phyloP scores from a whole-genome alignment of 2,888 invertebrate genomes.

The Noctua janthina region DNA sequence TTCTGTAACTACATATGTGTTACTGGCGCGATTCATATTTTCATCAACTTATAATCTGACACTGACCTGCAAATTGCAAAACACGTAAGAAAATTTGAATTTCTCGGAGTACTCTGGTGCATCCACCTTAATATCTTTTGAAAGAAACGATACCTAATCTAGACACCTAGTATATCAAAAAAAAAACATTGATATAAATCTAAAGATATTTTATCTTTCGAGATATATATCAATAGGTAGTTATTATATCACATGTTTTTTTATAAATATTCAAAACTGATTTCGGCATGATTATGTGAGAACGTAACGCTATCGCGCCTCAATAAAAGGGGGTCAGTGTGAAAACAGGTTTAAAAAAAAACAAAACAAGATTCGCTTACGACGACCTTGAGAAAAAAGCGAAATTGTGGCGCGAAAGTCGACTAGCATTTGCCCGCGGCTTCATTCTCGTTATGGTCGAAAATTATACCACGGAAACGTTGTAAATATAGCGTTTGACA shows the following conservation, averaged over 20 bases:
- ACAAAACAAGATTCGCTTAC: constrained; percentile 47
- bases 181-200: constrained; percentile 34
- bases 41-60: too few species aligned
- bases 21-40: too few species aligned
- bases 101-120: too few species aligned
- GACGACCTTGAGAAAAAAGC: constrained; percentile 54
- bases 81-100: too few species aligned
- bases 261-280: constrained; percentile 24
- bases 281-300: constrained; percentile 22
- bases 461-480: background rate
- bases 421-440: background rate
- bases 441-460: background rate
- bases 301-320: constrained; percentile 40
- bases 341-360: constrained; percentile 41
- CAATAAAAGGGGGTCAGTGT: constrained; percentile 50
- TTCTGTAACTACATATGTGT: too few species aligned
- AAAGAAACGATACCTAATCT: background rate
- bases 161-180: background rate
- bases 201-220: constrained; percentile 19
- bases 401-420: constrained; percentile 38
- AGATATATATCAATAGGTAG: background rate
- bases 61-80: too few species aligned
- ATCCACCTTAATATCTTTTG: background rate
- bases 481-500: background rate
- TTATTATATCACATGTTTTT: constrained; percentile 19